Percentiles rank a stretch among this genome's conserved stretches.
Evolutionary conservation across 2,797 vertebrate genomes (phyloP).

Genomic region (Danio kyathit): DNA sequence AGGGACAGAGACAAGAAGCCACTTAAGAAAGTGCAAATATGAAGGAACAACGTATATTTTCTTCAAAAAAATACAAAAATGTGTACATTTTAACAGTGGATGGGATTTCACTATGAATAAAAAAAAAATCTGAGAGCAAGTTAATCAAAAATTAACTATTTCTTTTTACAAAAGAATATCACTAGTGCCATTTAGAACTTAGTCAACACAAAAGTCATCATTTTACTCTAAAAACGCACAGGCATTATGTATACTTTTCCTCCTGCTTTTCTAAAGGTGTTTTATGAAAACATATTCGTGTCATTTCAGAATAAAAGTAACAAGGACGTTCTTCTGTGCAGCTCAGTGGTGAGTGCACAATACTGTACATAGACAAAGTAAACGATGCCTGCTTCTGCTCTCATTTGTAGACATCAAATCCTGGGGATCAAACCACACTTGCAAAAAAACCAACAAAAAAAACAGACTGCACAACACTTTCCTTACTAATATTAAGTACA

Average conservation of each 20-base stretch:
- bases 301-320: slow-evolving; percentile 17
- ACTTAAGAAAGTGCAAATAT: slow-evolving; percentile 88
- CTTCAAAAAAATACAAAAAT: slow-evolving; percentile 83
- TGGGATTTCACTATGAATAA: slow-evolving; percentile 82
- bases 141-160: slow-evolving; percentile 71
- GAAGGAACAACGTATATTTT: slow-evolving; percentile 80
- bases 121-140: slow-evolving; percentile 63
- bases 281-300: slow-evolving; percentile 18
- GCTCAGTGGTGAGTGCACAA: slow-evolving; percentile 25
- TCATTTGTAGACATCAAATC: slow-evolving; percentile 16
- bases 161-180: slow-evolving; percentile 61
- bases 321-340: slow-evolving; percentile 23
- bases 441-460: slow-evolving; percentile 75
- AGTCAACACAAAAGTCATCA: slow-evolving; percentile 54
- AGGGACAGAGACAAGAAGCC: slow-evolving; percentile 67
- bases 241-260: slow-evolving; percentile 56
- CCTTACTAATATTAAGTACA: slow-evolving; percentile 74
- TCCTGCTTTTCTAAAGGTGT: slow-evolving; percentile 16
- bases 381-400: slow-evolving; percentile 37
- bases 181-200: slow-evolving; percentile 68
- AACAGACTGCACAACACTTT: slow-evolving; percentile 87
- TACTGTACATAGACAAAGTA: slow-evolving; percentile 26
- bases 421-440: slow-evolving; percentile 78
- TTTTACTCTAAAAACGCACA: slow-evolving; percentile 66
- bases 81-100: slow-evolving; percentile 82